phyloP scores from a whole-genome alignment of 2,888 invertebrate genomes.

The Hipparchia semele region DNA sequence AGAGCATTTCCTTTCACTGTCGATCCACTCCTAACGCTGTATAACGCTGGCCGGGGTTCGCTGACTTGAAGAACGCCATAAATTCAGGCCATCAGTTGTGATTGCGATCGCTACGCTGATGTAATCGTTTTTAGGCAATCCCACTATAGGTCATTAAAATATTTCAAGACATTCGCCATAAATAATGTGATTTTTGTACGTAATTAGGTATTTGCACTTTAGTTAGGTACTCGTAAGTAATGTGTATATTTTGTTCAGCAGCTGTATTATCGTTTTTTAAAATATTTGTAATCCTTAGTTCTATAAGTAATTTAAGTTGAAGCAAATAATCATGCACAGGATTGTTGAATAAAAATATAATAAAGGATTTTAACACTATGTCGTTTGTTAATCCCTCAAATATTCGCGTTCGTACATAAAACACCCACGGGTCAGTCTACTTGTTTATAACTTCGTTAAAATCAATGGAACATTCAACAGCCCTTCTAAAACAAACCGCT shows the following conservation, averaged over 20 bases:
- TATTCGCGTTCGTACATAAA: too few species aligned
- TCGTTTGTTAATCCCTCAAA: background rate
- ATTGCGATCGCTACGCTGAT: too few species aligned
- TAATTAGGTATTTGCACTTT: background rate
- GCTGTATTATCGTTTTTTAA: background rate
- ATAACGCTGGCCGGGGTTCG: too few species aligned
- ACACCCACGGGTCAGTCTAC: too few species aligned
- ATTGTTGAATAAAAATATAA: background rate
- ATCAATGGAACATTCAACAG: too few species aligned
- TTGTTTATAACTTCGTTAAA: too few species aligned
- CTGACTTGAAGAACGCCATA: too few species aligned
- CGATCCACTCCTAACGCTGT: too few species aligned
- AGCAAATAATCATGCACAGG: slow-evolving; percentile 1
- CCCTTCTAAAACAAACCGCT: too few species aligned
- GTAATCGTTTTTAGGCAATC: too few species aligned
- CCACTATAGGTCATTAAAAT: background rate
- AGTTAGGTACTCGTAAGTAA: background rate
- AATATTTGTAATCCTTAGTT: background rate
- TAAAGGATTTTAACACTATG: background rate
- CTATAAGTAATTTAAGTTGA: background rate
- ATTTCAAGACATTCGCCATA: slow-evolving; percentile 6
- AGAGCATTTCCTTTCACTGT: too few species aligned
- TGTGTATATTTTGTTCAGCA: background rate
- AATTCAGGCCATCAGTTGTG: too few species aligned
- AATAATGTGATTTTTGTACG: slow-evolving; percentile 5